Evolutionary conservation across 37 sponge, comb jelly and placozoan species (phyloP), one percentile per base, ranked within the genome.

Genomic region (Spongia lamella): DNA sequence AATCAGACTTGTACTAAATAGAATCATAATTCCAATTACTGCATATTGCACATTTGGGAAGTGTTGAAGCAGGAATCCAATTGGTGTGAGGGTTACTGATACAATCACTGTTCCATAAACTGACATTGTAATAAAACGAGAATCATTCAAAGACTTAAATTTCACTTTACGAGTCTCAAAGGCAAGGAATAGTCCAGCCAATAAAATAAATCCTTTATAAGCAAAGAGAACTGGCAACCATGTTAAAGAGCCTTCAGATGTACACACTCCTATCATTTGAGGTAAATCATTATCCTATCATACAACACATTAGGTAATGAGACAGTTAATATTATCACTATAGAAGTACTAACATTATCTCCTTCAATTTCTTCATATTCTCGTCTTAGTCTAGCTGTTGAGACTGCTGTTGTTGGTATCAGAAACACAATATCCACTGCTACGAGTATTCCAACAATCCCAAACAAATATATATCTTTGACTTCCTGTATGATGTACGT

Each of bases 71-170:
- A 80, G 36, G 39, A 68, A 62, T 3, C 53, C 71, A 7, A 86
- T 26, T 2, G 76, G 38, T 1, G 63, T 79, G 27, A 75, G 43
- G 17, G 67, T 68, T 14, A 69, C 43, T 19, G 53, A 55, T 38
- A 73, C 43, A 3, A 66, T 52, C 36, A 26, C 38, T 51, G 60
- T 56, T 7, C 29, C 61, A 38, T 58, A 61, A 7, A 79, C 79
- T 30, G 67, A 77, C 1, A 61, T 57, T 26, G 81, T 70, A 1
- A 86, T 86, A 36, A 80, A 63, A n/a, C 80, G 75, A 66, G 87
- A 86, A 47, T 86, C 87, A 14, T 82, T 80, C 7, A 86, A 36
- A n/a, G 66, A n/a, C 39, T 79, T 86, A 19, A 86, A 21, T 55
- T 76, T 79, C 40, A 86, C 76, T 31, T 80, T 79, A 61, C 66